Conservation (phyloP, 2,797 vertebrate genomes). For the Tokudaia muenninki region DNA sequence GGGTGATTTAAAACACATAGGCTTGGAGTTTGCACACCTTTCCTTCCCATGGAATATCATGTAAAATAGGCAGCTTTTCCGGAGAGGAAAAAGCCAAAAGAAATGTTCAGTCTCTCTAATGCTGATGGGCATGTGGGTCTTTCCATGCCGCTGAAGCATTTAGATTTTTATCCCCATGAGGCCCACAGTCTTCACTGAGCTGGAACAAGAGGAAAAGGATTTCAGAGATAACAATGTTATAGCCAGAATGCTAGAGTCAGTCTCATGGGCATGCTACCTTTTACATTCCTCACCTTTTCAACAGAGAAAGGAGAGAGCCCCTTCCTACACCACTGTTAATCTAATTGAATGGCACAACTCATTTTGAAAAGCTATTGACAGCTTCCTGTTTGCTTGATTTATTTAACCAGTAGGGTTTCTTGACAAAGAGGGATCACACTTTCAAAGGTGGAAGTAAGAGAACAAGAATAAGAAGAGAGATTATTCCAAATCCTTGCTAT, state of each 20-base stretch:
- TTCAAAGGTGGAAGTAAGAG: conserved; percentile 66
- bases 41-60: conserved; percentile 42
- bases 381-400: conserved; percentile 75
- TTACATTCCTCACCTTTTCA: conserved; percentile 68
- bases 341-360: conserved; percentile 62
- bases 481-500: background rate
- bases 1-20: conserved; percentile 64
- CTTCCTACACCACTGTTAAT: conserved; percentile 13
- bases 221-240: conserved; percentile 61
- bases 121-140: conserved; percentile 4
- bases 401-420: conserved; percentile 70
- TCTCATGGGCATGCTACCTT: conserved; percentile 57
- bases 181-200: conserved; percentile 60
- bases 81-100: conserved; percentile 63
- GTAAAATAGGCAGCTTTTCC: conserved; percentile 49
- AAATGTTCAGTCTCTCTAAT: conserved; percentile 60
- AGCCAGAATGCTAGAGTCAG: conserved; percentile 64
- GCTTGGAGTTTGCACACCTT: conserved; percentile 55
- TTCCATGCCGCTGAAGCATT: conserved; percentile 54
- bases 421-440: conserved; percentile 54
- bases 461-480: conserved; percentile 62
- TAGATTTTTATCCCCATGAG: conserved; percentile 65
- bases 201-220: conserved; percentile 68
- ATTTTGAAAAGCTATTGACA: conserved; percentile 60
- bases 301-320: background rate